Evolutionary conservation across 2,888 invertebrate genomes (phyloP), one percentile per base, ranked within the genome.

Genomic region (Andrena marginata): DNA sequence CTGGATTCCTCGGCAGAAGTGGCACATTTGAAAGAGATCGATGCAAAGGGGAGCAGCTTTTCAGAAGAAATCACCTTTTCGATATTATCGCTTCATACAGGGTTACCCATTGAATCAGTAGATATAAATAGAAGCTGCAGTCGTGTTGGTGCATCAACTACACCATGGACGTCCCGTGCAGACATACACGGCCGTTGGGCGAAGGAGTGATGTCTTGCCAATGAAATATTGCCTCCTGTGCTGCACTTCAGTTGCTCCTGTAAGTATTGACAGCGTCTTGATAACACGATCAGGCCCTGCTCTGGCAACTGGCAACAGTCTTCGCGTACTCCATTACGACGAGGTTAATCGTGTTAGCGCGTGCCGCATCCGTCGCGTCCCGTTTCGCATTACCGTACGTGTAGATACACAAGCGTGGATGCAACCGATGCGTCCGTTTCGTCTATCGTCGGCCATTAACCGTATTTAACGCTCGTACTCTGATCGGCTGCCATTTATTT

Each of bases 241-340:
- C 10, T 10, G 74, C 77, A 84, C 78, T 85, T 83, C 56, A 72
- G 68, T 51, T 75, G 73, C 71, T 85, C 65, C 72, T 75, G 82
- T 79, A 87, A 89, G 87, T 85, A 89, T 88, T 85, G 85, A 73
- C 82, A 89, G 86, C 85, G 89, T 89, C 89, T 90, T 90, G 89
- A 86, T 91, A 91, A 91, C 88, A 89, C 82, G 87, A 91, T 92
- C 90, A 91, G 87, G 88, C 89, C 87, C 81, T 71, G 73, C 79
- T 82, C 70, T 49, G 65, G 78, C 80, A 82, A 82, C 77, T 84
- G 83, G 76, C 79, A 71, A 74, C 65, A 71, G 78, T 86, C 79
- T 84, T 84, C 84, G 89, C 87, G 77, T 89, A 89, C 89, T 92
- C 91, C 89, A 92, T 92, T 92, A 92, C 87, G 85, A 85, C 85